Evolutionary conservation across 1,140 invertebrate genomes (phyloP).

Genomic region (Megalopta genalis): DNA sequence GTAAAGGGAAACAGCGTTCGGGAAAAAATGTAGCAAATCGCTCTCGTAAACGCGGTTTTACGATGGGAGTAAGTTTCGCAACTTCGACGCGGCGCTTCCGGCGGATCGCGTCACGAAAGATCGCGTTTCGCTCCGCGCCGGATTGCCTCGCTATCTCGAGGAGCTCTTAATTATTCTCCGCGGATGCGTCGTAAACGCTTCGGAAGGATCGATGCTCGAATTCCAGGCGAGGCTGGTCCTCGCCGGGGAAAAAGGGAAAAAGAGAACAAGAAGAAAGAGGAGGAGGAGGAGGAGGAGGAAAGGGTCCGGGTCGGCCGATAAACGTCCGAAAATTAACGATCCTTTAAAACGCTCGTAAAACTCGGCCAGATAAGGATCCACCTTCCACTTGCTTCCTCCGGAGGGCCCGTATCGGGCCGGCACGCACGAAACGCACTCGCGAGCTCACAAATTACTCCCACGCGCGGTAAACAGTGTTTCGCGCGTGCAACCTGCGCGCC

Average conservation of each 20-base stretch:
- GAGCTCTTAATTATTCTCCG: background rate
- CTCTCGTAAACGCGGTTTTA: slow-evolving; percentile 10
- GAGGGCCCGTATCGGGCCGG: slow-evolving; percentile 35
- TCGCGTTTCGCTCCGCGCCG: background rate
- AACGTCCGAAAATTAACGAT: slow-evolving; percentile 65
- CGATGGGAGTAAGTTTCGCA: slow-evolving; percentile 3
- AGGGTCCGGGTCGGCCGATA: slow-evolving; percentile 37
- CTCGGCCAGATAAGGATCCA: slow-evolving; percentile 63
- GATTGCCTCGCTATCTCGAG: background rate
- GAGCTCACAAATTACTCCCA: slow-evolving; percentile 62
- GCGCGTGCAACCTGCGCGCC: slow-evolving; percentile 42
- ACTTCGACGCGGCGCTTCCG: background rate
- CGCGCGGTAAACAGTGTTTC: slow-evolving; percentile 45
- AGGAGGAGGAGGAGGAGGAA: too few species aligned
- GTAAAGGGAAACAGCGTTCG: background rate
- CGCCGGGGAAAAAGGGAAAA: too few species aligned
- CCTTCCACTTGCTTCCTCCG: slow-evolving; percentile 51
- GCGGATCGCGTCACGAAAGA: slow-evolving; percentile 19
- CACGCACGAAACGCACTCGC: slow-evolving; percentile 51
- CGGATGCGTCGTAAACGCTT: background rate
- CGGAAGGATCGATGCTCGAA: background rate
- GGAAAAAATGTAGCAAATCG: slow-evolving; percentile 7
- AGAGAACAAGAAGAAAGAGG: too few species aligned
- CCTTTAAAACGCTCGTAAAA: slow-evolving; percentile 69
- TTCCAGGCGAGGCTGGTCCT: background rate